Conservation (phyloP, 2,797 vertebrate species). For the Cephalopachus bancanus region DNA sequence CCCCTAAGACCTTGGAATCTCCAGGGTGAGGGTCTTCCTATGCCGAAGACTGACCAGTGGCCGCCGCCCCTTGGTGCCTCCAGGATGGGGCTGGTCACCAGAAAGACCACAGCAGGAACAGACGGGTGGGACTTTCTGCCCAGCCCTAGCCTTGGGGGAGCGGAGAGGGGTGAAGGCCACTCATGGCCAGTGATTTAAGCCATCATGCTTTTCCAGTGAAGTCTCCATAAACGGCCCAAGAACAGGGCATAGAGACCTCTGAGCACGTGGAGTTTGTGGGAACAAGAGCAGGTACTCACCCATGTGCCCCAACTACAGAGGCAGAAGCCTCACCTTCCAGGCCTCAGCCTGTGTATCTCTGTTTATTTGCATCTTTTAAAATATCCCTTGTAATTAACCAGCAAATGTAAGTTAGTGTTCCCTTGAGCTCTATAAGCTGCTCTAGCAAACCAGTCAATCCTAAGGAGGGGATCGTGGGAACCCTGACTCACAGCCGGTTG, state of each 20-base stretch:
- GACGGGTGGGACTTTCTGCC: not conserved
- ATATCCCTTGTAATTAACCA: not conserved
- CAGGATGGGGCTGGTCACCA: not conserved
- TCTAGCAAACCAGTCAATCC: not conserved
- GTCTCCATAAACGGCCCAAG: not conserved
- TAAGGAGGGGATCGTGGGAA: not conserved
- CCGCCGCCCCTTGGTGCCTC: not conserved
- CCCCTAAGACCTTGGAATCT: not conserved
- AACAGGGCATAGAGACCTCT: not conserved
- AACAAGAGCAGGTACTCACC: no score
- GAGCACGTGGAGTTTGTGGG: not conserved
- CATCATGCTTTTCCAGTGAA: not conserved
- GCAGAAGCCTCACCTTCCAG: not conserved
- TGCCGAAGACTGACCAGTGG: not conserved
- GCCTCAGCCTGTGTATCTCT: not conserved
- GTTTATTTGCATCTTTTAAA: not conserved
- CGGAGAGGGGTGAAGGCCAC: not conserved
- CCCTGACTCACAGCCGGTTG: not conserved
- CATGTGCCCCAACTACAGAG: no score
- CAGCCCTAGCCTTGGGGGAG: not conserved
- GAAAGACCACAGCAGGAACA: not conserved
- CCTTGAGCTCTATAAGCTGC: not conserved
- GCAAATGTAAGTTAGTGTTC: not conserved
- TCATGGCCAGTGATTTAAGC: not conserved
- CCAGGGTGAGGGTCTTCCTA: not conserved